These are phyloP conservation scores for Habroteleia sp. DNA, from an alignment of 2,888 invertebrate genomes.

Conservation along the genomic window DNA sequence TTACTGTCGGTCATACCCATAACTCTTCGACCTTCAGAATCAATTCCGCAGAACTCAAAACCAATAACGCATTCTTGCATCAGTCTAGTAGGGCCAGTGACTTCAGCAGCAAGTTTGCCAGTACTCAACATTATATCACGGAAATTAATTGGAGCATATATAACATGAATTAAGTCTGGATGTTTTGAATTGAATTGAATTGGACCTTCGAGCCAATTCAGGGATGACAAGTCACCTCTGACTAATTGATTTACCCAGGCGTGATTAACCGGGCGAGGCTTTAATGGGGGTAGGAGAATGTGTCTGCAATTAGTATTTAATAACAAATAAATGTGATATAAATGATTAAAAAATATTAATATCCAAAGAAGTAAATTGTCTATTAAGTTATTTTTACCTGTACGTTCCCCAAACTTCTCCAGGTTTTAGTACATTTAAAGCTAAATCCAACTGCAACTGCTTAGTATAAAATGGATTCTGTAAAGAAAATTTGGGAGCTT, in stretches of 20 bases:
- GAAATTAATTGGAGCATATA: conserved; percentile 94
- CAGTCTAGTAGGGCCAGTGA: conserved; percentile 86
- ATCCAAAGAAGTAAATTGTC: no score
- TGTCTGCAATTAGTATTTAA: conserved; percentile 83
- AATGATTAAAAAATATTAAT: no score
- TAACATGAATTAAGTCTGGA: conserved; percentile 82
- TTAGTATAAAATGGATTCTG: conserved; percentile 85
- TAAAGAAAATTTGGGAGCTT: conserved; percentile 86
- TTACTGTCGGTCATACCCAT: conserved; percentile 80
- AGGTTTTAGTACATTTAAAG: conserved; percentile 85
- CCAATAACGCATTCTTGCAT: conserved; percentile 86
- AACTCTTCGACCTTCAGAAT: conserved; percentile 78
- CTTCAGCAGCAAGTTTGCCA: conserved; percentile 92
- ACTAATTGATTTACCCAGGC: conserved; percentile 89
- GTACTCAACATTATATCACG: conserved; percentile 97
- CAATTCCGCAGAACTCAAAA: conserved; percentile 86
- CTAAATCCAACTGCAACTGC: conserved; percentile 88
- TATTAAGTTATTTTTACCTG: conserved; percentile 53
- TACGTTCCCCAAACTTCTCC: conserved; percentile 89
- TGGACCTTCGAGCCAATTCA: conserved; percentile 91
- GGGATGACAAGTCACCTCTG: conserved; percentile 92
- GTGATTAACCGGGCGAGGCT: conserved; percentile 83
- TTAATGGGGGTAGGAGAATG: conserved; percentile 84
- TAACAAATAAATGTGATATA: neutral
- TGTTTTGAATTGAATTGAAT: conserved; percentile 69